These are phyloP conservation scores for Muscicapa comitata DNA, from an alignment of 2,797 vertebrate genomes.

Conservation along the genomic window DNA sequence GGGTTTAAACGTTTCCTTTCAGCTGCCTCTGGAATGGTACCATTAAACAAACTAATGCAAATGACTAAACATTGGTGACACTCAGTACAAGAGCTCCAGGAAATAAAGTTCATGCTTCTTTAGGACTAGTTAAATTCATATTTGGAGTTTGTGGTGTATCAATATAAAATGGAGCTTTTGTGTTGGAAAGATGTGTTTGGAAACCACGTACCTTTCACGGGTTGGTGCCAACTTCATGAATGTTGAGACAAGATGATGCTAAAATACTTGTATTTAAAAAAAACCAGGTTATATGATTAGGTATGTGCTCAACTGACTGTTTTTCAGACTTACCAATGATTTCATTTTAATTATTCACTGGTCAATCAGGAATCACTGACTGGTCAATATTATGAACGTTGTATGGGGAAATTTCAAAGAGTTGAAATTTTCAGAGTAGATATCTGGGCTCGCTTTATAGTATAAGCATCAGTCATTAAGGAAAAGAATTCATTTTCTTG, in stretches of 20 bases:
- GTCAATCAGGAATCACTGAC: background rate
- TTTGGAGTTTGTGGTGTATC: background rate
- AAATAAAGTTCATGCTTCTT: background rate
- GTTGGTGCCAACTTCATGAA: background rate
- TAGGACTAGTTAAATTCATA: background rate
- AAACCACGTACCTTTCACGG: accelerated
- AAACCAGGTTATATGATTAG: background rate
- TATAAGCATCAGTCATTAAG: background rate
- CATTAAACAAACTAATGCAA: background rate
- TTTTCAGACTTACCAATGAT: background rate
- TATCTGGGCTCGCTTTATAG: background rate
- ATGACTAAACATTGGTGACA: background rate
- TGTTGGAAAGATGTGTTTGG: background rate
- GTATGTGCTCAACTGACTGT: background rate
- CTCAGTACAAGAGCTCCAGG: background rate
- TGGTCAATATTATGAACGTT: background rate
- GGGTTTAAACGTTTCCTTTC: background rate
- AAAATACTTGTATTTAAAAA: background rate
- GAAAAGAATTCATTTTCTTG: background rate
- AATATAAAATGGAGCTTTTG: background rate
- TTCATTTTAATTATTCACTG: background rate
- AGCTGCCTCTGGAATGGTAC: background rate
- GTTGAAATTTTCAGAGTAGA: background rate
- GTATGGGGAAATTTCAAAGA: background rate
- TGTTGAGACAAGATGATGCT: background rate